Conservation (phyloP, 2,888 invertebrate species). For the Andrena chrysosceles region DNA sequence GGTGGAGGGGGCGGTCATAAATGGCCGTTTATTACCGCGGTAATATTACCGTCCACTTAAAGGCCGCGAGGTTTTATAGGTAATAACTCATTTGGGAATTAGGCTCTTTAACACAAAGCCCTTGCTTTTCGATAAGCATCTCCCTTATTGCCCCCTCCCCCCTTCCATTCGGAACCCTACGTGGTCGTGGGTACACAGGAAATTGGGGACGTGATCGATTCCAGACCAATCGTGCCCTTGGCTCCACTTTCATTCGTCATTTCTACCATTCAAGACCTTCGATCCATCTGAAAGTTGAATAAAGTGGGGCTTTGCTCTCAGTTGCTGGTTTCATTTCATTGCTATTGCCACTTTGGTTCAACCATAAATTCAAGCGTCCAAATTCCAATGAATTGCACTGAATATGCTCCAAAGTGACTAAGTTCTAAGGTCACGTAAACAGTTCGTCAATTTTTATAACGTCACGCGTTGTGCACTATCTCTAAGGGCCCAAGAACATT, state of each 20-base stretch:
- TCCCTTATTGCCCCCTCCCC: constrained; percentile 15
- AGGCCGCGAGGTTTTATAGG: constrained; percentile 78
- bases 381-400: not conserved
- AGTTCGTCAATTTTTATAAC: not conserved
- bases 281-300: not conserved
- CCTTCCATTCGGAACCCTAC: not conserved
- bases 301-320: too few relatives aligned
- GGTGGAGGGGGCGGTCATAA: constrained; percentile 71
- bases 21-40: constrained; percentile 80
- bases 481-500: not conserved
- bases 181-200: not conserved
- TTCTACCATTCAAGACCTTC: not conserved
- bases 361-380: too few relatives aligned
- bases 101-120: constrained; percentile 80
- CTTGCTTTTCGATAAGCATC: constrained; percentile 78
- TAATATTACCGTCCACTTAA: constrained; percentile 81
- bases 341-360: too few relatives aligned
- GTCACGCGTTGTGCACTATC: not conserved
- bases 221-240: not conserved
- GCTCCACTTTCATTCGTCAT: not conserved
- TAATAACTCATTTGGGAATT: constrained; percentile 81
- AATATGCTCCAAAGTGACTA: not conserved
- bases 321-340: too few relatives aligned
- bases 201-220: constrained; percentile 29
- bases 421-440: not conserved